Percentiles rank a stretch among this genome's conserved stretches.
These are phyloP conservation scores for Pyrocoelia pectoralis DNA, from an alignment of 2,888 invertebrate species.

Conservation along the genomic window DNA sequence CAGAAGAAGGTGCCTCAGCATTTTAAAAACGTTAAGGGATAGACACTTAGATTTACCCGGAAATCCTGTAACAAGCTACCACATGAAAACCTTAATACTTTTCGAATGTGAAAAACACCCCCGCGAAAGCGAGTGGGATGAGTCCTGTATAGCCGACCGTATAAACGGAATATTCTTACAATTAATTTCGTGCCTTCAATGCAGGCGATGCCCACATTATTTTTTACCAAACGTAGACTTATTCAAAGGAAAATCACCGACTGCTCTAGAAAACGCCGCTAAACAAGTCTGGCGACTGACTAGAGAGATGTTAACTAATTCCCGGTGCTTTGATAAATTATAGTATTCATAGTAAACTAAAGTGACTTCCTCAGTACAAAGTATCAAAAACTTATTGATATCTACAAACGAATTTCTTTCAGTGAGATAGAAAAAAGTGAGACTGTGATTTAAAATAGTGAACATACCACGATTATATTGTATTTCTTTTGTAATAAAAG, in stretches of 20 bases:
- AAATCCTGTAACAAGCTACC: constrained; percentile 90
- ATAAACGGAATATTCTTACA: constrained; percentile 94
- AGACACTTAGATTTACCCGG: constrained; percentile 87
- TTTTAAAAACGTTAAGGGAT: constrained; percentile 89
- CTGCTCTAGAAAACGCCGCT: constrained; percentile 89
- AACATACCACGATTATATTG: constrained; percentile 19
- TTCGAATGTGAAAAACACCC: constrained; percentile 98
- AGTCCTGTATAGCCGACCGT: constrained; percentile 86
- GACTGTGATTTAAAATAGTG: constrained; percentile 42
- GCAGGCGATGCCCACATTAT: constrained; percentile 93
- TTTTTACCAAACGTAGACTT: constrained; percentile 93
- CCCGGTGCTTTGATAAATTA: constrained; percentile 89
- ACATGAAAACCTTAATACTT: constrained; percentile 86
- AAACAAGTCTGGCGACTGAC: constrained; percentile 94
- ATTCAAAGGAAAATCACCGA: constrained; percentile 90
- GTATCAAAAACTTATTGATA: constrained; percentile 16
- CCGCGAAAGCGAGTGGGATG: constrained; percentile 93
- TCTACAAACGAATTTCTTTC: constrained; percentile 3
- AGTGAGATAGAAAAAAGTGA: constrained; percentile 26
- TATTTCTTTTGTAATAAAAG: constrained; percentile 25
- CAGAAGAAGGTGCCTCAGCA: constrained; percentile 84
- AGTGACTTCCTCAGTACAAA: constrained; percentile 4
- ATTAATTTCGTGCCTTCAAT: constrained; percentile 95
- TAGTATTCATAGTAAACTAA: constrained; percentile 58
- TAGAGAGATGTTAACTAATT: constrained; percentile 89